Conservation (phyloP, 2,888 invertebrate genomes). For the Hartigia nigra region DNA sequence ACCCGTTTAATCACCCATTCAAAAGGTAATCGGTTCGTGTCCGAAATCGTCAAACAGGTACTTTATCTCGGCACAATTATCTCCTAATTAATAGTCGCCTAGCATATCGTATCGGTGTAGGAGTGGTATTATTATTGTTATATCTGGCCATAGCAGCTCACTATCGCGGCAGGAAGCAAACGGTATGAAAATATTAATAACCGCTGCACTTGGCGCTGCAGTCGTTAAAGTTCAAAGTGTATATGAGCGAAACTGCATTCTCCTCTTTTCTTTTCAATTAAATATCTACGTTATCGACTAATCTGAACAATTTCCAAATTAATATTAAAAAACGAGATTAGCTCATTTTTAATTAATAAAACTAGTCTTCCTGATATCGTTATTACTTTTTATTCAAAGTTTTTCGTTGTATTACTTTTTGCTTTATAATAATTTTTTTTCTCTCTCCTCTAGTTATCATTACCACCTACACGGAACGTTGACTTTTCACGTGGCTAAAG, state of each 20-base stretch:
- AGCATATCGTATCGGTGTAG: conserved; percentile 33
- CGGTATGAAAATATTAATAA: not conserved
- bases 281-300: not conserved
- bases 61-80: conserved; percentile 44
- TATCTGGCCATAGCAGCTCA: not conserved
- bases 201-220: not conserved
- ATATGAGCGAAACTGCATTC: not conserved
- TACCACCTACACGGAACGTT: not conserved
- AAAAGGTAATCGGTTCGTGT: conserved; percentile 36
- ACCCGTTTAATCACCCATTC: conserved; percentile 7
- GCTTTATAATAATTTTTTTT: not conserved
- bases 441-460: not conserved
- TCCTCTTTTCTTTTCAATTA: not conserved
- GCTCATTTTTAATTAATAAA: not conserved
- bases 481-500: not conserved
- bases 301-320: not conserved
- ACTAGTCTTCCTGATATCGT: not conserved
- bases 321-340: not conserved
- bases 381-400: not conserved
- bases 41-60: conserved; percentile 36
- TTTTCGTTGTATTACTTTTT: not conserved
- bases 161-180: conserved; percentile 6
- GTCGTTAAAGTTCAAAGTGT: not conserved
- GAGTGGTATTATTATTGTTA: conserved; percentile 2
- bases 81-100: conserved; percentile 53